Conservation (phyloP, 2,113 vertebrate species). For the Poeciliopsis retropinna region DNA sequence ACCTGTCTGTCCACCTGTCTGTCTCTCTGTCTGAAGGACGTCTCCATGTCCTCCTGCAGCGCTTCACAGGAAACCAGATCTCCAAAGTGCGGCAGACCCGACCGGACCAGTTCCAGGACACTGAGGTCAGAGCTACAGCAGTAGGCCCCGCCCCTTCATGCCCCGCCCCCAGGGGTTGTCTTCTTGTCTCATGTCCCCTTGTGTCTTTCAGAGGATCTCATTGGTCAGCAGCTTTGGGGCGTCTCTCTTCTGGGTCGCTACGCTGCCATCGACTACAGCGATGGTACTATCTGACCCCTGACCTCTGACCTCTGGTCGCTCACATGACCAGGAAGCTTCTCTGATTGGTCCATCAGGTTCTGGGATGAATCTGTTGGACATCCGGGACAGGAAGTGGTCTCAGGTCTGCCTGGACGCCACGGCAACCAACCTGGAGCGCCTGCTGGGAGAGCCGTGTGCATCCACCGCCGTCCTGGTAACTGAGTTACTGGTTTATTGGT, state of each 20-base stretch:
- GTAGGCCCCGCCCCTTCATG: fast-evolving
- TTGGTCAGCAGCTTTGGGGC: constrained; percentile 96
- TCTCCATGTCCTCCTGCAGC: constrained; percentile 71
- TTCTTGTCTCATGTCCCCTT: background rate
- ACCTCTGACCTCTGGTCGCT: background rate
- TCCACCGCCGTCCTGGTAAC: constrained; percentile 86
- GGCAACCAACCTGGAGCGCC: constrained; percentile 82
- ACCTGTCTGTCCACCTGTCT: background rate
- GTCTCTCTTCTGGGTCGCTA: constrained; percentile 91
- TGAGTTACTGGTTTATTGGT: background rate
- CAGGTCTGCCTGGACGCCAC: constrained; percentile 83
- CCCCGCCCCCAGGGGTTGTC: background rate
- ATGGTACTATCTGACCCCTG: constrained; percentile 78
- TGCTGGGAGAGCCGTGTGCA: constrained; percentile 79
- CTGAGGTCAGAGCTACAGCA: constrained; percentile 82
- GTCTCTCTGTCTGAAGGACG: background rate
- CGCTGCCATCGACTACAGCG: constrained; percentile 90
- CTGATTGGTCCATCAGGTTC: constrained; percentile 79
- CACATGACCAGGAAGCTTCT: background rate
- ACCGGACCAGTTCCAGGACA: constrained; percentile 79
- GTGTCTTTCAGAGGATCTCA: constrained; percentile 88
- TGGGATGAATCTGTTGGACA: constrained; percentile 95
- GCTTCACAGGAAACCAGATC: constrained; percentile 97
- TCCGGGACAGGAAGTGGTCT: constrained; percentile 86
- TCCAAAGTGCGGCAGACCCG: constrained; percentile 86